Conservation (phyloP, 2,888 invertebrate genomes). For the Himalopsyche anomala region DNA sequence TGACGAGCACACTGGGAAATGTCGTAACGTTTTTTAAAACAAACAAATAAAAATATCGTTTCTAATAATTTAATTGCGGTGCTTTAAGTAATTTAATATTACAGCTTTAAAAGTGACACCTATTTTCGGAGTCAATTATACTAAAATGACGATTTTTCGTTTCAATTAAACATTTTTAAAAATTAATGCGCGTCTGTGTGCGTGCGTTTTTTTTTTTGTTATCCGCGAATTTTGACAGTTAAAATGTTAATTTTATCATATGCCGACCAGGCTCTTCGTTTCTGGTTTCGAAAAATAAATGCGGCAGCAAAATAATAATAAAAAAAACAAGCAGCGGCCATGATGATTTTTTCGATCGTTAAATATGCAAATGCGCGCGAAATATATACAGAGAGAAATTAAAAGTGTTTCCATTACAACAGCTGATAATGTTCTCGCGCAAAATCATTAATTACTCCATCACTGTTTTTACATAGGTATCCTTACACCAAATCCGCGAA, state of each 20-base stretch:
- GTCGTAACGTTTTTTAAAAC: too few species aligned
- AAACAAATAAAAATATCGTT: too few species aligned
- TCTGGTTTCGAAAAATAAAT: conserved; percentile 33
- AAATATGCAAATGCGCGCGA: conserved; percentile 15
- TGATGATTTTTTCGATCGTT: conserved; percentile 19
- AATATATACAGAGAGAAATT: not conserved
- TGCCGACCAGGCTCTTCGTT: conserved; percentile 4
- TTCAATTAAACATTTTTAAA: not conserved
- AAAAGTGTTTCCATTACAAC: conserved; percentile 18
- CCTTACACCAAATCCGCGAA: too few species aligned
- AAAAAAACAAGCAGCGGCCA: not conserved
- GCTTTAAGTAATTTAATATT: too few species aligned
- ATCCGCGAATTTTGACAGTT: conserved; percentile 6
- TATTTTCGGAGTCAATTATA: too few species aligned
- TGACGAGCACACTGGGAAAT: too few species aligned
- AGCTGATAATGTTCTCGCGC: not conserved
- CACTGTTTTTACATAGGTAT: not conserved
- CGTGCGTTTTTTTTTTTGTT: not conserved
- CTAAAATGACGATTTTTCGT: not conserved
- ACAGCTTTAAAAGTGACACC: too few species aligned
- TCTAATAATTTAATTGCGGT: too few species aligned
- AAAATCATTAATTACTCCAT: not conserved
- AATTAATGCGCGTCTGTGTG: not conserved
- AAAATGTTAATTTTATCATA: conserved; percentile 40
- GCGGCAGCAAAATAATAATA: not conserved